Conservation (phyloP, 2,113 vertebrate species). For the Alosa alosa region DNA sequence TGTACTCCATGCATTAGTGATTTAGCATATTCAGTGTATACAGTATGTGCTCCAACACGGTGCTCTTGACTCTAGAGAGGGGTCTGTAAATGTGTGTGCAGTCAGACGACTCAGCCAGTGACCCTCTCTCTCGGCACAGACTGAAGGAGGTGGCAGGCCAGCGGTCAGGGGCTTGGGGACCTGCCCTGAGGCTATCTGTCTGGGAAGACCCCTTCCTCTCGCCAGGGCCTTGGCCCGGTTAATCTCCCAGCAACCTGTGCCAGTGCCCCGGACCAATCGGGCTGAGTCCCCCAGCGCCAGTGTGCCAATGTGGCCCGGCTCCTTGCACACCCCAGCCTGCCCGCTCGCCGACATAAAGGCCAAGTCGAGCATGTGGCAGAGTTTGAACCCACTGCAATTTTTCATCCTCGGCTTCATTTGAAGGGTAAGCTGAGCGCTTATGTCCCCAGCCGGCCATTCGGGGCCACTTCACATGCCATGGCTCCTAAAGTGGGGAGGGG, state of each 20-base stretch:
- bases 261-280: background rate
- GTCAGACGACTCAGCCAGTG: background rate
- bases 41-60: background rate
- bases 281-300: background rate
- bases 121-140: background rate
- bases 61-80: background rate
- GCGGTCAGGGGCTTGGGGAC: constrained; percentile 33
- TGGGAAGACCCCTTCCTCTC: constrained; percentile 5
- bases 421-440: background rate
- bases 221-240: constrained; percentile 26
- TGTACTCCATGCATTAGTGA: background rate
- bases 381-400: background rate
- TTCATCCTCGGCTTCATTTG: constrained; percentile 22
- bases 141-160: constrained; percentile 20
- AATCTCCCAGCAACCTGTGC: constrained; percentile 17
- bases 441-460: background rate
- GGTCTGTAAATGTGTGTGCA: background rate
- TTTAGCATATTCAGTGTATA: background rate
- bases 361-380: background rate
- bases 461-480: constrained; percentile 5
- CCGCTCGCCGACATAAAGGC: background rate
- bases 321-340: background rate
- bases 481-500: background rate
- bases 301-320: background rate
- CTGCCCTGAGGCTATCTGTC: constrained; percentile 32